A percentile compares a stretch with the other conserved stretches of the same genome.
Evolutionary conservation across 2,113 vertebrate genomes (phyloP).

Genomic region (Pachycephala philippinensis): DNA sequence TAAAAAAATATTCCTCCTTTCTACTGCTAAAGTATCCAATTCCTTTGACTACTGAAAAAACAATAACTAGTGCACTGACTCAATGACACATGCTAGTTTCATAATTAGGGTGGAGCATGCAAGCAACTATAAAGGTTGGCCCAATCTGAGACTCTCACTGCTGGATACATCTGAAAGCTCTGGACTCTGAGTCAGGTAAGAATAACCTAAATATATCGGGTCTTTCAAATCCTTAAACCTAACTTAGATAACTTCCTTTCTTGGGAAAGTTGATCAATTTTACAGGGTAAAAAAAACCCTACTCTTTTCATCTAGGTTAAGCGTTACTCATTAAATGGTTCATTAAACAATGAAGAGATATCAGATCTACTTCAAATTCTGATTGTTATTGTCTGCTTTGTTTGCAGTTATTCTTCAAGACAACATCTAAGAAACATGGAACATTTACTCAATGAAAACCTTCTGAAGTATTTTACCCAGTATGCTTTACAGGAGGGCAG

Average conservation of each 20-base stretch:
- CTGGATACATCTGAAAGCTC: background rate
- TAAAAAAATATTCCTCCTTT: background rate
- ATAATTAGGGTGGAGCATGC: constrained; percentile 53
- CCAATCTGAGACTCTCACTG: background rate
- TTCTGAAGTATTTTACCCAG: constrained; percentile 60
- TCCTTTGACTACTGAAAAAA: background rate
- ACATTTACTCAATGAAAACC: constrained; percentile 9
- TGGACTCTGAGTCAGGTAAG: constrained; percentile 26
- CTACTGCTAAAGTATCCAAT: background rate
- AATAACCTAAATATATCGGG: background rate
- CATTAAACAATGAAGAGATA: background rate
- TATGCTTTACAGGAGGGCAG: constrained; percentile 60
- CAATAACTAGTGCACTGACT: constrained; percentile 15
- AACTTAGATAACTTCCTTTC: background rate
- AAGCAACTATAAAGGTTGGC: constrained; percentile 54
- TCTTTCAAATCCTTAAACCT: background rate
- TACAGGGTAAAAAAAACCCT: background rate
- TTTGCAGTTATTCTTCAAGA: constrained; percentile 11
- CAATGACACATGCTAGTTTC: constrained; percentile 43
- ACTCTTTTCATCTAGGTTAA: background rate
- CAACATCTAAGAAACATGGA: constrained; percentile 41
- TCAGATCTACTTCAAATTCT: background rate
- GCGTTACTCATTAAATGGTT: background rate
- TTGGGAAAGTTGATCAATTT: background rate
- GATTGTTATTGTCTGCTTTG: background rate